Evolutionary conservation across 2,797 vertebrate species (phyloP).

Genomic region (Prunella strophiata): DNA sequence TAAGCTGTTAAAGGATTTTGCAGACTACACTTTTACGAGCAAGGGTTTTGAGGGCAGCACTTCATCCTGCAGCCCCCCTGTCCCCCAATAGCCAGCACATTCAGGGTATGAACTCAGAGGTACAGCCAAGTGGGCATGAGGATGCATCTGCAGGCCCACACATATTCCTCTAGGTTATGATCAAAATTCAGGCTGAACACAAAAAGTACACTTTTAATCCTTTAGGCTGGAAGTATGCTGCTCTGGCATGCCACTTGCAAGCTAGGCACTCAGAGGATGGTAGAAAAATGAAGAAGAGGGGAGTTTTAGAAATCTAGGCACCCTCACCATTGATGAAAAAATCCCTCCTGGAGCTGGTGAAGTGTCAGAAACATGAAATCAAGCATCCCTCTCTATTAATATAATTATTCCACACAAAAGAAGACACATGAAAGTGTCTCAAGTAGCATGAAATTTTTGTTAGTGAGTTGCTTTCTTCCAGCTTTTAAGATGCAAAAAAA

Average conservation of each 20-base stretch:
- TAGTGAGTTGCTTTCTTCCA: neutral
- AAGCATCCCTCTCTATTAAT: neutral
- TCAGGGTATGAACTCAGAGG: fast-evolving
- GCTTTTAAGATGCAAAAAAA: neutral
- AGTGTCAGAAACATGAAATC: neutral
- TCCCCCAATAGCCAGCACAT: fast-evolving
- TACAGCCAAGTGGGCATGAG: neutral
- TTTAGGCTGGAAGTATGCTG: neutral
- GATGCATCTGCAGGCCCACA: neutral
- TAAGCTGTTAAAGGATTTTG: neutral
- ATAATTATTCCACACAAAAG: neutral
- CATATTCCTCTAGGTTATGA: neutral
- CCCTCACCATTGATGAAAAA: neutral
- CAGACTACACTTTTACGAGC: neutral
- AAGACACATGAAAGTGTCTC: neutral
- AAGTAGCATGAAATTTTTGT: neutral
- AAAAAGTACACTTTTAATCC: neutral
- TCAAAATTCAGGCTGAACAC: neutral
- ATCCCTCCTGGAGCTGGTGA: neutral
- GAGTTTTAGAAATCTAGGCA: neutral
- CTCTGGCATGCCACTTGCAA: neutral
- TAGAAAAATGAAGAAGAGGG: neutral
- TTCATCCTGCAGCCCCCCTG: neutral
- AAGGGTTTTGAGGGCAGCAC: neutral
- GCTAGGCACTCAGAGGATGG: neutral